A percentile compares a stretch with the other conserved stretches of the same genome.
Evolutionary conservation across 2,888 invertebrate genomes (phyloP).

Genomic region (Nomada ruficornis): DNA sequence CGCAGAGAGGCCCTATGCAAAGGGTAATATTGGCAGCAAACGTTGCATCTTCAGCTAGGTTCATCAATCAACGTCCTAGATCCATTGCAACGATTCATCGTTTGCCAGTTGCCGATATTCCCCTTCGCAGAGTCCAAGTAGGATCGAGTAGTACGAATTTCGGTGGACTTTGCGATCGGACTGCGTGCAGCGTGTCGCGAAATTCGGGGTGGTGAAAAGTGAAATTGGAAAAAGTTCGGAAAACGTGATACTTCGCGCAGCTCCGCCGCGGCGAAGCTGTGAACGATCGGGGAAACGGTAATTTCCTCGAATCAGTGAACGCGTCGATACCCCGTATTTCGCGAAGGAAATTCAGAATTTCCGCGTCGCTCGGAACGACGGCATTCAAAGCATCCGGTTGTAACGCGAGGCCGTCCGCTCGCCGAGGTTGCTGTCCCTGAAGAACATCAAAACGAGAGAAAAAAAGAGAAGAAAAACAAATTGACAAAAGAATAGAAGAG

Average conservation of each 20-base stretch:
- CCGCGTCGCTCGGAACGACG: constrained; percentile 14
- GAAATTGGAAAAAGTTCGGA: no score
- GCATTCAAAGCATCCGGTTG: constrained; percentile 32
- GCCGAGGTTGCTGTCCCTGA: constrained; percentile 22
- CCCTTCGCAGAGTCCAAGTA: constrained; percentile 37
- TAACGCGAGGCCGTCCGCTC: constrained; percentile 41
- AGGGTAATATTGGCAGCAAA: constrained; percentile 59
- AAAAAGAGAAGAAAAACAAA: constrained; percentile 4
- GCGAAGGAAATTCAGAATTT: constrained; percentile 39
- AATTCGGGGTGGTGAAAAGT: constrained; percentile 22
- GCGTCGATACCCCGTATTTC: constrained; percentile 46
- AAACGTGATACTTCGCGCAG: not conserved
- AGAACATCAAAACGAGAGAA: constrained; percentile 23
- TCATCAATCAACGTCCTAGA: constrained; percentile 53
- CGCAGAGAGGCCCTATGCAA: constrained; percentile 36
- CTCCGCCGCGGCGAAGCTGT: not conserved
- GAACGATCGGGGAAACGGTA: not conserved
- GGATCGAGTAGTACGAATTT: constrained; percentile 23
- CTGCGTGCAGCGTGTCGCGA: constrained; percentile 44
- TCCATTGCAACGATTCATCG: constrained; percentile 7
- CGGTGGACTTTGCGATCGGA: constrained; percentile 21
- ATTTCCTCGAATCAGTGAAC: constrained; percentile 7
- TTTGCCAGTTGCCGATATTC: constrained; percentile 35
- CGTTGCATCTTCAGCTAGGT: constrained; percentile 22
- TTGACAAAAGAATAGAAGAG: constrained; percentile 7